Base-by-base conservation (phyloP, 2,113 vertebrate species). In the Scomber scombrus region DNA sequence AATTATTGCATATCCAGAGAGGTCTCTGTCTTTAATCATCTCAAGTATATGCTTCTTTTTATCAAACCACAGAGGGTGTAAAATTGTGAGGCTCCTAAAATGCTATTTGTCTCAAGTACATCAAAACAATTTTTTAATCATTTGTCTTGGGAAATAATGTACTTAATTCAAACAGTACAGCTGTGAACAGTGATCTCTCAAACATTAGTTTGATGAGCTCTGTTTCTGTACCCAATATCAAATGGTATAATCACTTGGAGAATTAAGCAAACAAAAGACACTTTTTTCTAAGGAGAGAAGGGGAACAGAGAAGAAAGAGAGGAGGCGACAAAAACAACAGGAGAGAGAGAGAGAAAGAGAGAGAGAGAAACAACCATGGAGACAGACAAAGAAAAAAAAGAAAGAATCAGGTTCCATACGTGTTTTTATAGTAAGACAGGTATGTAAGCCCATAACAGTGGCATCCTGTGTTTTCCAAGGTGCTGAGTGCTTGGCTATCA, bases 21-120 rank as follows among this genome's bases (percentile, higher is more conserved):
- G 66, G 75, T 81, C 76, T 61, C 6, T 2, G 65, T 77, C 81
- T 91, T 91, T 88, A 84, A 91, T 93, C 88, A 91, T 90, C 85
- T 78, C 75, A 77, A 77, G 75, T 67, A 69, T 60, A 63, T 2
- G 14, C 78, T 82, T 56, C 68, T 78, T 93, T 92, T 92, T 66
- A 92, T 92, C 78, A 93, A 91, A 89, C 40, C 76, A 61, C 80
- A 63, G 54, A 85, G 78, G 49, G 79, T 79, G 61, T 65, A 57
- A 65, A 76, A 75, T 57, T 60, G 34, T 18, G 45, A 71, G 45
- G 45, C 63, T 78, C 55, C 83, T 87, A 71, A 88, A 92, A 84
- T 82, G 66, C 77, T 86, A 89, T 94, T 93, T 91, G 87, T 88
- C 82, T 91, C 78, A 51, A 77, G 78, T 47, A 76, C 78, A 89